phyloP scores from a whole-genome alignment of 2,113 vertebrate genomes.

The Chamaetylas fuelleborni region DNA sequence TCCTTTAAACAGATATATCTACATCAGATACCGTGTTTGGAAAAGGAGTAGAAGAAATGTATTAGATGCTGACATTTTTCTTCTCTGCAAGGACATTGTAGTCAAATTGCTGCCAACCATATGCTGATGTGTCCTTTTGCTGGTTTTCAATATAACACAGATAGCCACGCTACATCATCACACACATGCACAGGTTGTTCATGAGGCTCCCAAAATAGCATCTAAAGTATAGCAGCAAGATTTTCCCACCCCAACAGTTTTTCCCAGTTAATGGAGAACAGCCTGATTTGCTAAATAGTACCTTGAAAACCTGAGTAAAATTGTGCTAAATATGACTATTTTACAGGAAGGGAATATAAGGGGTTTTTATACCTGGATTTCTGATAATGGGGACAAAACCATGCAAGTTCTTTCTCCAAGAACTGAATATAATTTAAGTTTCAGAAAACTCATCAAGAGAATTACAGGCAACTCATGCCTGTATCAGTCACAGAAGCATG shows the following conservation, averaged over 20 bases:
- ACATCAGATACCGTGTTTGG: neutral
- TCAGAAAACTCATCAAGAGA: neutral
- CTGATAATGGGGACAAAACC: neutral
- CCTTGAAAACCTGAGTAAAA: neutral
- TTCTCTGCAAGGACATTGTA: neutral
- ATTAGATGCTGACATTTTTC: neutral
- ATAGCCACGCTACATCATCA: neutral
- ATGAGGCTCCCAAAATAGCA: neutral
- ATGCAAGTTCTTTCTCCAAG: neutral
- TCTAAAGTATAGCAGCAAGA: neutral
- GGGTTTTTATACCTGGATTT: neutral
- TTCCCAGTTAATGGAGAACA: neutral
- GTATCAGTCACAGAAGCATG: neutral
- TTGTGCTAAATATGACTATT: neutral
- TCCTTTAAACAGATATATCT: neutral
- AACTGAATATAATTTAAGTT: neutral
- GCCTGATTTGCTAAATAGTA: neutral
- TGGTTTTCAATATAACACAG: neutral
- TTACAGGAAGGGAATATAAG: neutral
- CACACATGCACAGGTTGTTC: fast-evolving
- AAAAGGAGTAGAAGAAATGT: neutral
- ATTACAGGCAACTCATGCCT: neutral
- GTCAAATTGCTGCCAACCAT: neutral
- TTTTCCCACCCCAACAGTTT: neutral
- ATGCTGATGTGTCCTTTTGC: neutral